Conservation (phyloP, 2,113 vertebrate genomes). For the Triplophysa tibetana region DNA sequence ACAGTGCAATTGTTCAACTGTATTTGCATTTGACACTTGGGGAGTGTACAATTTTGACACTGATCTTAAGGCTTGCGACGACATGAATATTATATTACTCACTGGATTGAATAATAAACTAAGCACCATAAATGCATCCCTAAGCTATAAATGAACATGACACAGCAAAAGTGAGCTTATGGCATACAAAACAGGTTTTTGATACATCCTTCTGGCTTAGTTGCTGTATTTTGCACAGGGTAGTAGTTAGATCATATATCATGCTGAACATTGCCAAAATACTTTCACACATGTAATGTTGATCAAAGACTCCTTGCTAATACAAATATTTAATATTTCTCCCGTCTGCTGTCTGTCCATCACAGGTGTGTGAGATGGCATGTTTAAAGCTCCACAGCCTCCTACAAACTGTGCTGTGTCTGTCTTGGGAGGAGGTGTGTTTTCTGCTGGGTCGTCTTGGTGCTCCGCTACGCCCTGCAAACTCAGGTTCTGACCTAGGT, state of each 20-base stretch:
- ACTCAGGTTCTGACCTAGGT: slow-evolving; percentile 33
- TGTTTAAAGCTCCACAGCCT: slow-evolving; percentile 92
- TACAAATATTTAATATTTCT: not conserved
- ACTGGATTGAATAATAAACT: too few species aligned
- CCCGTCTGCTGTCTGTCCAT: not conserved
- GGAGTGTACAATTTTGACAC: too few species aligned
- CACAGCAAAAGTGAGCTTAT: not conserved
- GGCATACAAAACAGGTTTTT: too few species aligned
- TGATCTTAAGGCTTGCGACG: not conserved
- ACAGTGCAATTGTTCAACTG: too few species aligned
- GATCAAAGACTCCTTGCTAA: too few species aligned
- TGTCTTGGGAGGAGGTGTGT: slow-evolving; percentile 85
- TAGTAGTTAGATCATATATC: too few species aligned
- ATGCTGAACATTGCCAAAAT: too few species aligned
- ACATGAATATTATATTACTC: not conserved
- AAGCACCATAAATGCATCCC: not conserved
- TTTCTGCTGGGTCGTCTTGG: slow-evolving; percentile 91
- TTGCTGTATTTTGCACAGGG: too few species aligned
- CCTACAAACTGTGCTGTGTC: slow-evolving; percentile 82
- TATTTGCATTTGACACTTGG: too few species aligned
- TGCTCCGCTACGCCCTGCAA: slow-evolving; percentile 74
- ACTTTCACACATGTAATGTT: too few species aligned
- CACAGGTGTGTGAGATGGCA: slow-evolving; percentile 87
- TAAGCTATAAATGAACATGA: not conserved
- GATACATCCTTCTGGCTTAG: too few species aligned